A percentile compares a stretch with the other conserved stretches of the same genome.
phyloP scores from a whole-genome alignment of 2,888 invertebrate genomes.

The Ectropis crepuscularia region DNA sequence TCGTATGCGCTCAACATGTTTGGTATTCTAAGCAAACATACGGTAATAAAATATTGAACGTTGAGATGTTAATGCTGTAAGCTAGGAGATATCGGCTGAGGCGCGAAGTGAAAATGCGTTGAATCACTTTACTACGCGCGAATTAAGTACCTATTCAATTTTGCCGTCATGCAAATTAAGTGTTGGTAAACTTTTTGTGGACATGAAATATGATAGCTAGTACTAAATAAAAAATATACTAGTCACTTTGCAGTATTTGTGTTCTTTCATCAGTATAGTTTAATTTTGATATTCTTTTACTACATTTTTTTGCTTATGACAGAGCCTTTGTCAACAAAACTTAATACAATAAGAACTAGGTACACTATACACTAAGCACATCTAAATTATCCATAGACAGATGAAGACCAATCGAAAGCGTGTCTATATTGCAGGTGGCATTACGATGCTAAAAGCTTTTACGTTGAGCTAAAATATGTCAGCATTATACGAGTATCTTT shows the following conservation, averaged over 20 bases:
- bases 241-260: no score
- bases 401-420: no score
- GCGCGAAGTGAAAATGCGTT: conserved; percentile 61
- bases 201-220: no score
- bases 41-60: conserved; percentile 80
- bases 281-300: no score
- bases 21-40: conserved; percentile 76
- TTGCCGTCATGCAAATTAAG: conserved; percentile 10
- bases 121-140: conserved; percentile 39
- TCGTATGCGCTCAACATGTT: conserved; percentile 74
- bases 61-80: conserved; percentile 61
- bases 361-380: not conserved
- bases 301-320: no score
- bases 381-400: not conserved
- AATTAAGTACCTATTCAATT: conserved; percentile 33
- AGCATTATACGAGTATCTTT: no score
- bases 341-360: not conserved
- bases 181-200: not conserved
- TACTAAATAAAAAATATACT: no score
- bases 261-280: no score
- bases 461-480: no score
- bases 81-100: conserved; percentile 60
- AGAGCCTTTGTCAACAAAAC: not conserved
- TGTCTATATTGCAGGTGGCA: no score
- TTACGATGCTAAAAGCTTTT: no score